These are phyloP conservation scores for Melanerpes formicivorus DNA, from an alignment of 2,113 vertebrate genomes.

Conservation along the genomic window DNA sequence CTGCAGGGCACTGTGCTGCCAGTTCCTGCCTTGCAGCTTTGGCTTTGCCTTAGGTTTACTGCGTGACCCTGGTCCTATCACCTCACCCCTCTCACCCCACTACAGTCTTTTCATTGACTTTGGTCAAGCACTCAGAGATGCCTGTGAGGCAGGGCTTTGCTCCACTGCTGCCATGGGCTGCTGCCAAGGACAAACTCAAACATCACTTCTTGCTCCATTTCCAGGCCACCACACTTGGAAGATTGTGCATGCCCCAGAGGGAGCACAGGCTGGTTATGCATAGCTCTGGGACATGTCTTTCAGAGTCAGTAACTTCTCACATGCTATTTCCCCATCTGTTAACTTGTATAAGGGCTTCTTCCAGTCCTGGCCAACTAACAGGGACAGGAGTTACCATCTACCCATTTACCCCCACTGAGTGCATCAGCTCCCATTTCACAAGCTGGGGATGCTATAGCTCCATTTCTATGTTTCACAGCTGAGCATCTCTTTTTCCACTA, in stretches of 20 bases:
- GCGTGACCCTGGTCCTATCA: fast-evolving
- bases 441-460: not conserved
- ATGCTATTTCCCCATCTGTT: not conserved
- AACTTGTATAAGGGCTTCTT: not conserved
- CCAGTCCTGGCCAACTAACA: not conserved
- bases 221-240: not conserved
- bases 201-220: not conserved
- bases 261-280: not conserved
- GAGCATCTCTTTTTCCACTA: not conserved
- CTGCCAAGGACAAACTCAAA: not conserved
- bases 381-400: not conserved
- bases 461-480: not conserved
- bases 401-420: not conserved
- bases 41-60: not conserved
- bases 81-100: not conserved
- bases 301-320: not conserved
- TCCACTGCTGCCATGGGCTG: not conserved
- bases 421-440: not conserved
- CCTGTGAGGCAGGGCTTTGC: not conserved
- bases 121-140: not conserved
- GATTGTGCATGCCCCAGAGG: fast-evolving
- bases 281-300: not conserved
- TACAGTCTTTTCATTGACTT: fast-evolving
- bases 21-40: not conserved
- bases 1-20: not conserved